Evolutionary conservation across 1,140 invertebrate species (phyloP).

Genomic region (Schlechtendalia chinensis): DNA sequence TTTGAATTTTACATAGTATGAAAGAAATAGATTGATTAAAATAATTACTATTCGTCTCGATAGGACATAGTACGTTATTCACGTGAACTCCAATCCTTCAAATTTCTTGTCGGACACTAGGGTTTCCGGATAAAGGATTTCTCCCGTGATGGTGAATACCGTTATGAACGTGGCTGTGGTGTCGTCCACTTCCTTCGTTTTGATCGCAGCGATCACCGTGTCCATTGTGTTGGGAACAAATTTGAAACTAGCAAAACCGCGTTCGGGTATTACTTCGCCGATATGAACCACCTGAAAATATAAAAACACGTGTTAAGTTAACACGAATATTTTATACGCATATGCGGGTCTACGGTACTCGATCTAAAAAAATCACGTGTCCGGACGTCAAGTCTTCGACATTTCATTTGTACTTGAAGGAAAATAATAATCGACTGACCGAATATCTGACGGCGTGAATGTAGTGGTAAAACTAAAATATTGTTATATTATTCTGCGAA

Average conservation of each 20-base stretch:
- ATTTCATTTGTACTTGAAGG: no score
- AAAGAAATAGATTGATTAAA: no score
- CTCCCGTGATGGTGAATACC: constrained; percentile 81
- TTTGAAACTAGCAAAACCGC: constrained; percentile 97
- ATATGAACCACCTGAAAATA: constrained; percentile 61
- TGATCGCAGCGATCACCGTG: constrained; percentile 84
- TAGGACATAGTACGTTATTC: no score
- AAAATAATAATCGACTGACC: no score
- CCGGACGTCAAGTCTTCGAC: no score
- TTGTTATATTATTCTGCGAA: no score
- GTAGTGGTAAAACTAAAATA: no score
- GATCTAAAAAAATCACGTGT: no score
- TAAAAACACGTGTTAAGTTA: neutral
- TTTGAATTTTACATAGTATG: no score
- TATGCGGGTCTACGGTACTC: no score
- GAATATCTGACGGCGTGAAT: no score
- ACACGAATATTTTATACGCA: neutral
- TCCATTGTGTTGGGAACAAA: constrained; percentile 90
- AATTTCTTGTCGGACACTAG: constrained; percentile 87
- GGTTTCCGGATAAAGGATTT: constrained; percentile 78
- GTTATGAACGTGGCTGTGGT: constrained; percentile 86
- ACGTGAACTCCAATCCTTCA: constrained; percentile 97
- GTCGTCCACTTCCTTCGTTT: constrained; percentile 89
- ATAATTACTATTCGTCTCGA: no score
- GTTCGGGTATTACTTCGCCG: constrained; percentile 70